Evolutionary conservation across 2,113 vertebrate species (phyloP).

Genomic region (Oxygymnocypris stewartii): DNA sequence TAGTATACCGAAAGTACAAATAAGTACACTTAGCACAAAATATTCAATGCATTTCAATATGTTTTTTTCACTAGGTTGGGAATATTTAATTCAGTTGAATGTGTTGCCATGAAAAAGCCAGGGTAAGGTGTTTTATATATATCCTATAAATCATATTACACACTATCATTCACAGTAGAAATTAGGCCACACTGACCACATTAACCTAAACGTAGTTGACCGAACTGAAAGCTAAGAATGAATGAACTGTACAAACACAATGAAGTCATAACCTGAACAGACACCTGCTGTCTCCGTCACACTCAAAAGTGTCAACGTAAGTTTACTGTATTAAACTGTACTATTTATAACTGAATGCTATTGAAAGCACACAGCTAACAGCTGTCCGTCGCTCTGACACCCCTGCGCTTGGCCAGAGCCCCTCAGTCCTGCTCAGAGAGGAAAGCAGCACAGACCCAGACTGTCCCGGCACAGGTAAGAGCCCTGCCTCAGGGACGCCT

Average conservation of each 20-base stretch:
- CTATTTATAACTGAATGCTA: constrained; percentile 97
- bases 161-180: not conserved
- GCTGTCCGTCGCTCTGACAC: constrained; percentile 64
- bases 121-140: not conserved
- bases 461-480: constrained; percentile 71
- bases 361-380: constrained; percentile 79
- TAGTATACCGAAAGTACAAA: too few relatives aligned
- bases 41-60: too few relatives aligned
- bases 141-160: not conserved
- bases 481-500: not conserved
- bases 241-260: constrained; percentile 31
- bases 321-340: too few relatives aligned
- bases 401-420: constrained; percentile 69
- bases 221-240: constrained; percentile 20
- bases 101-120: not conserved
- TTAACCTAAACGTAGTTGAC: not conserved
- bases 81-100: not conserved
- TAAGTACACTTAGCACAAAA: too few relatives aligned
- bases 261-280: constrained; percentile 42
- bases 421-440: constrained; percentile 75
- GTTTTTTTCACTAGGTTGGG: too few relatives aligned
- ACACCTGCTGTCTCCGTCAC: constrained; percentile 25
- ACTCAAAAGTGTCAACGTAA: constrained; percentile 67
- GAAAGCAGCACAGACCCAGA: constrained; percentile 70
- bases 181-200: not conserved